Evolutionary conservation across 2,113 vertebrate species (phyloP), one percentile per base, ranked within the genome.

Genomic region (Oryzias woworae): DNA sequence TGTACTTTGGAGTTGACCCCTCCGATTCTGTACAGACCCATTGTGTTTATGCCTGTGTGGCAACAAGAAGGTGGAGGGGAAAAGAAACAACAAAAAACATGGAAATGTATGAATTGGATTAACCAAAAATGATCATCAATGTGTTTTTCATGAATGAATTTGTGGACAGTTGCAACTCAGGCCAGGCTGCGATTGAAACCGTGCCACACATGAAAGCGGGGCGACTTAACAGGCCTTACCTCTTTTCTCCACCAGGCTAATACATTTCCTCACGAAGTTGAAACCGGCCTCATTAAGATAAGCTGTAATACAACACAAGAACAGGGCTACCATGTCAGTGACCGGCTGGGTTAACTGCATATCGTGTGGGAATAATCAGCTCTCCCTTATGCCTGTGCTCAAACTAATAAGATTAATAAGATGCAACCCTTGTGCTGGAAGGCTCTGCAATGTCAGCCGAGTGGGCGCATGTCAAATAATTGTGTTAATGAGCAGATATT

Each of bases 1-100:
- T 99, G 97, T 2, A 99, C 97, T 87, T 98, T 99, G 46, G 97
- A 99, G 83, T 98, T 99, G 54, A 99, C 97, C 1, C 97, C 97
- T 62, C 95, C 96, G 76, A 98, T 98, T 86, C 97, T 92, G 90
- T 99, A 99, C n/a, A 99, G 91, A 0, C 97, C 97, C 90, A 97
- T 89, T 36, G 95, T 94, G 48, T 93, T 96, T 78, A 99, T 94
- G 31, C 96, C 97, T 99, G 47, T 1, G 14, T 15, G 23, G n/a
- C 4, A 2, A 42, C n/a, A 6, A 12, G 47, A 16, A 17, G 15
- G 44, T 46, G 44, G 15, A 17, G 44, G 1, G 47, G 44, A 17
- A 14, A 20, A n/a, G n/a, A 10, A 23, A 47, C n/a, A 41, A 58
- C 23, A 8, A 0, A 51, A 52, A 53, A 7, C 0, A 26, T 62